phyloP scores from a whole-genome alignment of 2,888 invertebrate genomes.

The Habrosyne pyritoides region DNA sequence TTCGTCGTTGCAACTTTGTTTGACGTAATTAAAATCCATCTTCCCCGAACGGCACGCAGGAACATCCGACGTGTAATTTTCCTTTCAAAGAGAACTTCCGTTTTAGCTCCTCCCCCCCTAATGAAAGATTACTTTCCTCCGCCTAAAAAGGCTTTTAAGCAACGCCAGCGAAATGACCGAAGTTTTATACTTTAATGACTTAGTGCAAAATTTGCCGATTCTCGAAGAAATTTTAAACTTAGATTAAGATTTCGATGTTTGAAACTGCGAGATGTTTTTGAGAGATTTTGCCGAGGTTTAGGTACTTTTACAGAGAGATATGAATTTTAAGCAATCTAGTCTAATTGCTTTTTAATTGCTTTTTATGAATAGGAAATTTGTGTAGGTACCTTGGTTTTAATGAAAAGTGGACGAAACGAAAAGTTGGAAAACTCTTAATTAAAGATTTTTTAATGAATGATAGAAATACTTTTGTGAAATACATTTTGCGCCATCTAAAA shows the following conservation, averaged over 20 bases:
- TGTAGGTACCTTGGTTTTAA: constrained; percentile 23
- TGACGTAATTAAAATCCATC: constrained; percentile 83
- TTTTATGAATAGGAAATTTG: constrained; percentile 55
- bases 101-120: constrained; percentile 81
- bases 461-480: not conserved
- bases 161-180: constrained; percentile 82
- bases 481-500: no score
- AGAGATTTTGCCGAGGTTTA: constrained; percentile 60
- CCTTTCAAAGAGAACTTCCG: constrained; percentile 83
- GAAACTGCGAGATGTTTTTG: constrained; percentile 75
- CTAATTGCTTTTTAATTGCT: constrained; percentile 83
- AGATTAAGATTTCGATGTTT: constrained; percentile 82
- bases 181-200: constrained; percentile 84
- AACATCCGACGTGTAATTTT: constrained; percentile 81
- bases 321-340: constrained; percentile 76
- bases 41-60: constrained; percentile 66
- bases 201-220: constrained; percentile 83
- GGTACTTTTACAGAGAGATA: constrained; percentile 65
- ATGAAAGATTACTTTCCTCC: constrained; percentile 83
- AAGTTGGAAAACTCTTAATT: not conserved
- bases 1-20: constrained; percentile 68
- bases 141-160: constrained; percentile 84
- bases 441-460: not conserved
- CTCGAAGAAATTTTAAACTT: constrained; percentile 82
- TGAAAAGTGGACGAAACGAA: constrained; percentile 13